These are phyloP conservation scores for Apis florea DNA, from an alignment of 1,140 invertebrate species.

Conservation along the genomic window DNA sequence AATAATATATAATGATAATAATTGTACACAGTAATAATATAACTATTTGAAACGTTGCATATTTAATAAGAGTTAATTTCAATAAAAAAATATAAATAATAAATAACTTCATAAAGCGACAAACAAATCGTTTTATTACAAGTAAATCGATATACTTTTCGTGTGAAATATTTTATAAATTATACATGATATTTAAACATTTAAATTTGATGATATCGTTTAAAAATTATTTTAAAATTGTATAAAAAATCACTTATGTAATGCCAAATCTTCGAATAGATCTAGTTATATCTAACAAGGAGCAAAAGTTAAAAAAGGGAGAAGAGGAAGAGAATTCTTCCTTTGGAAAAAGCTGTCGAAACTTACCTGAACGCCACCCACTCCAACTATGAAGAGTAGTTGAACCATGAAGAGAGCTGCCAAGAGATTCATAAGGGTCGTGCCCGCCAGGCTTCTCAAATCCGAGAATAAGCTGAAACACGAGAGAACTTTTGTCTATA, in stretches of 20 bases:
- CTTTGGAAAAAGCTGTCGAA: constrained; percentile 7
- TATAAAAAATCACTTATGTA: too few species aligned
- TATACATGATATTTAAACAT: too few species aligned
- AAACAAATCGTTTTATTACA: too few species aligned
- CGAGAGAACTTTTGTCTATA: constrained; percentile 47
- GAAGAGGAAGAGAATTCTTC: neutral
- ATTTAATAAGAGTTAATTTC: too few species aligned
- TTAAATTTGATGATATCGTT: neutral
- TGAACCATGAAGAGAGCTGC: constrained; percentile 86
- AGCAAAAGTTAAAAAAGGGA: neutral
- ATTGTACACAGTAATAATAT: too few species aligned
- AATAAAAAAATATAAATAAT: too few species aligned
- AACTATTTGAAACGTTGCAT: too few species aligned
- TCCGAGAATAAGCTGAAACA: constrained; percentile 86
- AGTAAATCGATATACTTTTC: too few species aligned
- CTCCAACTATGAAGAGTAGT: constrained; percentile 85
- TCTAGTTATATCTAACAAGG: neutral
- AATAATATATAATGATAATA: too few species aligned
- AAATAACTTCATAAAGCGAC: too few species aligned
- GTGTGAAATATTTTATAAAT: too few species aligned
- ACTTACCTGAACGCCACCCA: constrained; percentile 84
- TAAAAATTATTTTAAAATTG: neutral
- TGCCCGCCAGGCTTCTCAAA: constrained; percentile 84
- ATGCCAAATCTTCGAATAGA: too few species aligned
- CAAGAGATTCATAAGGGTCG: constrained; percentile 85